phyloP scores from a whole-genome alignment of 2,113 vertebrate species.

The Salvelinus alpinus region DNA sequence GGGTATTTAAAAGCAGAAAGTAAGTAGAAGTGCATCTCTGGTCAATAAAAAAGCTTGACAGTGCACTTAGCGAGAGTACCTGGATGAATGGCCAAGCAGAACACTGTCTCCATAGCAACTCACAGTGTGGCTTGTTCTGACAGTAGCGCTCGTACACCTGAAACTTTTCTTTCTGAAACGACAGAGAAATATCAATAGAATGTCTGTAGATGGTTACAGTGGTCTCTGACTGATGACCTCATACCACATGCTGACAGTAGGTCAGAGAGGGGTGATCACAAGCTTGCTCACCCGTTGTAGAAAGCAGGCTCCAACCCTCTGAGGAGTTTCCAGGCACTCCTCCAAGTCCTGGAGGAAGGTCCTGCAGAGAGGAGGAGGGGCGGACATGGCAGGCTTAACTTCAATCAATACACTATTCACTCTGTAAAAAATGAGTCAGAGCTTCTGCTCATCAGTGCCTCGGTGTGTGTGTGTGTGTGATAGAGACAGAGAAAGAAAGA shows the following conservation, averaged over 20 bases:
- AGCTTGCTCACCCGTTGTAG: conserved; percentile 85
- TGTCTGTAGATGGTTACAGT: not conserved
- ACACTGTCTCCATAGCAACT: conserved; percentile 89
- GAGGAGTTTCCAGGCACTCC: conserved; percentile 83
- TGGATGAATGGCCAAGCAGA: conserved; percentile 91
- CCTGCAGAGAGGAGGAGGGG: conserved; percentile 63
- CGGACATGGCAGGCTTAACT: not conserved
- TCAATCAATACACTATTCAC: not conserved
- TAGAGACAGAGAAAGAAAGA: conserved; percentile 1
- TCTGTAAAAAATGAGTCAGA: not conserved
- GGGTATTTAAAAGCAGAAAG: too few relatives aligned
- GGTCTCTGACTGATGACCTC: not conserved
- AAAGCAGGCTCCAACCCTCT: conserved; percentile 88
- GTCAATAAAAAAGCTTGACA: too few relatives aligned
- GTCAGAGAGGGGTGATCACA: not conserved
- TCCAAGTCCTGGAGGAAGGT: conserved; percentile 92
- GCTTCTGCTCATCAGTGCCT: not conserved
- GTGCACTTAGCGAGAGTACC: conserved; percentile 64
- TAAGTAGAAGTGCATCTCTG: too few relatives aligned
- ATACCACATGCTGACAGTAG: not conserved
- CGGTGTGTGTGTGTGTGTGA: too few relatives aligned
- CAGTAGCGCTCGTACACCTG: conserved; percentile 96
- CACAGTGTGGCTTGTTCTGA: conserved; percentile 87
- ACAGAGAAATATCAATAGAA: conserved; percentile 10
- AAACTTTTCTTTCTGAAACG: conserved; percentile 87